Evolutionary conservation across 2,888 invertebrate species (phyloP), one percentile per base, ranked within the genome.

Genomic region (Apotomis turbidana): DNA sequence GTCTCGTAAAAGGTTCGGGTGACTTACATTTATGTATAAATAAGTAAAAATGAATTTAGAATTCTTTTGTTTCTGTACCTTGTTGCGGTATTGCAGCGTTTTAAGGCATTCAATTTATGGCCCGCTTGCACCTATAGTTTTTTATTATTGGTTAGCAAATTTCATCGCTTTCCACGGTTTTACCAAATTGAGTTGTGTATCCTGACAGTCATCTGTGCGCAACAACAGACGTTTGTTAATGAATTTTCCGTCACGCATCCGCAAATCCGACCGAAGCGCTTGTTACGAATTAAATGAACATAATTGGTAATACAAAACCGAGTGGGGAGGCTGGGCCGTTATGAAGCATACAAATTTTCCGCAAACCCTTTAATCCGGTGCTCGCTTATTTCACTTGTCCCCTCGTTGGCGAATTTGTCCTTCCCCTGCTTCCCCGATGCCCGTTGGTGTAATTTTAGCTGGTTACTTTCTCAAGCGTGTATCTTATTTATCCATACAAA

Each of bases 221-320:
- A 68, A 74, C 68, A 60, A 62, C 73, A 76, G 67, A 61, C 61
- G 49, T 15, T 75, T 67, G 76, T 76, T 77, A 78, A 78, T 78
- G 77, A 79, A 77, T 76, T 74, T 74, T 70, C 66, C 75, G 76
- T 74, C 75, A 76, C 78, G 77, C 79, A 79, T 76, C 76, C 73
- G 70, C 81, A 81, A 74, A 74, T 74, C 68, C 74, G 49, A 77
- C 77, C 76, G 78, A 81, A 81, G 82, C 78, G 86, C 86, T 87
- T 87, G 89, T 89, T 87, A 86, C 79, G 84, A 85, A 88, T 86
- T 85, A 88, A 90, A 87, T 86, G 87, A 89, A 87, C 84, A 84
- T 93, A 93, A 93, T 93, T 93, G 93, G 93, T 92, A 93, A 93
- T 88, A 90, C 88, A 87, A 93, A 90, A 92, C 93, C 88, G 85